phyloP scores from a whole-genome alignment of 2,888 invertebrate species.

The Palloptera scutellata region DNA sequence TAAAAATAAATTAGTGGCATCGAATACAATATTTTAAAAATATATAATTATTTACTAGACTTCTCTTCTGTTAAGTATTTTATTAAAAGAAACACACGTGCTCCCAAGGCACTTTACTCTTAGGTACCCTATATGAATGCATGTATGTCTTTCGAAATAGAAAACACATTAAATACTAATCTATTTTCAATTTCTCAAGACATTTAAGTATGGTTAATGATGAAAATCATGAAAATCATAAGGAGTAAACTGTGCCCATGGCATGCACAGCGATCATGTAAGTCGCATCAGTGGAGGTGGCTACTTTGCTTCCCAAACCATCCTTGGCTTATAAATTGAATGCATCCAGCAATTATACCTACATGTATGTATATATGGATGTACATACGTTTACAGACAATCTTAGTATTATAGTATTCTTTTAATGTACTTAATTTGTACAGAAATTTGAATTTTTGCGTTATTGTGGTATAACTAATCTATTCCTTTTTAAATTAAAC shows the following conservation, averaged over 20 bases:
- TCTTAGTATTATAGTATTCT: not conserved
- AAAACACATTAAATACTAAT: conserved; percentile 59
- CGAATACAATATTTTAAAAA: conserved; percentile 29
- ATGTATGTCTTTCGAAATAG: conserved; percentile 37
- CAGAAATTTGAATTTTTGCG: too few relatives aligned
- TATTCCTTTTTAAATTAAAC: too few relatives aligned
- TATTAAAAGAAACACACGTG: conserved; percentile 48
- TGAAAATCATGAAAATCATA: conserved; percentile 34
- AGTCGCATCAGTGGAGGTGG: conserved; percentile 24
- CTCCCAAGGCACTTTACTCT: conserved; percentile 42
- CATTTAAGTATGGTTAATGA: conserved; percentile 44
- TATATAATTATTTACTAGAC: conserved; percentile 20
- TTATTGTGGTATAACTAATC: too few relatives aligned
- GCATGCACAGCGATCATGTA: conserved; percentile 21
- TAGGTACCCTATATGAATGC: not conserved
- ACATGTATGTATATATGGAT: not conserved
- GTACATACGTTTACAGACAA: not conserved
- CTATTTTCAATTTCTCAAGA: conserved; percentile 55
- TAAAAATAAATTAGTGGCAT: conserved; percentile 60
- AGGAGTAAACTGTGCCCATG: conserved; percentile 23
- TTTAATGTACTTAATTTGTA: too few relatives aligned
- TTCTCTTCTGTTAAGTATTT: not conserved
- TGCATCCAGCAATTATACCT: too few relatives aligned
- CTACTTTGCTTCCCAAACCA: conserved; percentile 10
- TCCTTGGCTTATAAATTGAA: not conserved